Conservation (phyloP, 2,797 vertebrate genomes). For the Pseudochromis fuscus region DNA sequence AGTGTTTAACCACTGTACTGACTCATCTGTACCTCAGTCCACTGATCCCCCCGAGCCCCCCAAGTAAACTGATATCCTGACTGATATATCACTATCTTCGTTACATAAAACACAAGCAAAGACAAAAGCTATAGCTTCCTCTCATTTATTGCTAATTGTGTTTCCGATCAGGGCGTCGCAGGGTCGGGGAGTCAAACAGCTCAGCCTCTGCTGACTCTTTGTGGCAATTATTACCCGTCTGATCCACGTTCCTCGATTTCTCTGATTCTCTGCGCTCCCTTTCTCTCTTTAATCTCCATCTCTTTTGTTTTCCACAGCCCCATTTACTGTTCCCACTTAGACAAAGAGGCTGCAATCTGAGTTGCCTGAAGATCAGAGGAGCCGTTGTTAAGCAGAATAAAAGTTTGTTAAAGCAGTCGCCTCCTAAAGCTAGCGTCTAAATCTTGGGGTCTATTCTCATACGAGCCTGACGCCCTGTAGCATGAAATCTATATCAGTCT, state of each 20-base stretch:
- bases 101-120: slow-evolving; percentile 24
- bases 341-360: slow-evolving; percentile 41
- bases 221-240: slow-evolving; percentile 41
- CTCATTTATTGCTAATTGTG: slow-evolving; percentile 31
- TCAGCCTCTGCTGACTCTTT: slow-evolving; percentile 36
- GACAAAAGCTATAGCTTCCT: slow-evolving; percentile 26
- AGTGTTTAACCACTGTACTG: background rate
- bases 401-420: slow-evolving; percentile 23
- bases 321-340: slow-evolving; percentile 49
- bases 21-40: slow-evolving; percentile 15
- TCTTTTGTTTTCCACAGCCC: slow-evolving; percentile 48
- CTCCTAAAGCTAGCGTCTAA: slow-evolving; percentile 23
- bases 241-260: slow-evolving; percentile 41
- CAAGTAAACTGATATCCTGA: background rate
- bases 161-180: slow-evolving; percentile 19
- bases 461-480: slow-evolving; percentile 29
- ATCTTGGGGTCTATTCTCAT: slow-evolving; percentile 34
- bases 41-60: slow-evolving; percentile 4
- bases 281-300: slow-evolving; percentile 48
- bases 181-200: slow-evolving; percentile 29
- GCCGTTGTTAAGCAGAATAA: slow-evolving; percentile 39
- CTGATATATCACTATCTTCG: slow-evolving; percentile 19
- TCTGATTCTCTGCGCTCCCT: slow-evolving; percentile 26
- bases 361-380: slow-evolving; percentile 47
- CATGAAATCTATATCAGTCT: slow-evolving; percentile 61